Evolutionary conservation across 1,140 invertebrate genomes (phyloP), one percentile per base, ranked within the genome.

Genomic region (Doryteuthis pealeii): DNA sequence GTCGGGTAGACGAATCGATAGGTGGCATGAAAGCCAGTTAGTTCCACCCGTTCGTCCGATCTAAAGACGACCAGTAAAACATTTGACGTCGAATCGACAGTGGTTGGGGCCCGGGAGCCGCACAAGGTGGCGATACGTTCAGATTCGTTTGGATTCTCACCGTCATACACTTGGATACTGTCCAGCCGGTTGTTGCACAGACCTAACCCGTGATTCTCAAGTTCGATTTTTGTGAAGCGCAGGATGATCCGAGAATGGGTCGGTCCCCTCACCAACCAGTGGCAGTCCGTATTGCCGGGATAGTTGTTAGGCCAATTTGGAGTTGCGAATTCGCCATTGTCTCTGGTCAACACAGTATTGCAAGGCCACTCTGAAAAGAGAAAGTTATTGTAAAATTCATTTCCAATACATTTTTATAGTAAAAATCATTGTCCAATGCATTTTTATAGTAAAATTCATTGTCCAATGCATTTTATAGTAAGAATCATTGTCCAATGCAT

Each of bases 251-350:
- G 72, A 35, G 73, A 76, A 33, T 71, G 30, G 15, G 31, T n/a
- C 0, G 77, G 79, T 8, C 77, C 79, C 68, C 70, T 40, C 12
- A 83, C 79, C 0, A 76, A 78, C 82, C 82, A 83, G 14, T 69
- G 62, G 74, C 82, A 83, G 45, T 73, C 72, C 18, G 76, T 67
- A 22, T 72, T 70, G 26, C 78, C 77, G 1, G 77, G 69, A 74
- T 83, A 83, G 35, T 75, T 73, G 12, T 76, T 72, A 15, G 82
- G 82, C 82, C 82, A 83, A 31, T 75, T 73, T 35, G 82, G 82
- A 0, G 80, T 81, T 32, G 82, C 78, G n/a, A 83, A 74, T 72
- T 82, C 76, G 18, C 82, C 82, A 40, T 78, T 73, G 33, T 80
- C 77, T 6, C 77, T 72, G 12, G 65, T 77, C 26, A 80, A 62